Conservation (phyloP, 2,113 vertebrate genomes). For the Chaenogobius annularis region DNA sequence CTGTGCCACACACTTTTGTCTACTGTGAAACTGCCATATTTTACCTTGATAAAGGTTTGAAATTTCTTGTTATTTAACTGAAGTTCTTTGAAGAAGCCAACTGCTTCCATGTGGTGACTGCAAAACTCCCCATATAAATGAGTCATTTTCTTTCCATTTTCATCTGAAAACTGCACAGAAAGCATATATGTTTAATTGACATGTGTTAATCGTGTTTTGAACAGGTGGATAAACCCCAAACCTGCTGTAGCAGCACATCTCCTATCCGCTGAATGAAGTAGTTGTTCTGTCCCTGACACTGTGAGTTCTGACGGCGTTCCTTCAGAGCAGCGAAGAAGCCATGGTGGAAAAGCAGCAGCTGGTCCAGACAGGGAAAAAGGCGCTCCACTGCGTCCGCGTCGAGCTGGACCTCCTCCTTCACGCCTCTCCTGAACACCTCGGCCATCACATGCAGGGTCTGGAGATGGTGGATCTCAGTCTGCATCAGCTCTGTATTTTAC, state of each 20-base stretch:
- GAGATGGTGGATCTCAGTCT: constrained; percentile 94
- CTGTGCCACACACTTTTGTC: background rate
- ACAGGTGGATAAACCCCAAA: constrained; percentile 42
- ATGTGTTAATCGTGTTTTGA: no score
- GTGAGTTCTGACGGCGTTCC: constrained; percentile 83
- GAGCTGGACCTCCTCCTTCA: constrained; percentile 91
- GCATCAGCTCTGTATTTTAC: constrained; percentile 87
- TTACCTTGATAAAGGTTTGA: constrained; percentile 93
- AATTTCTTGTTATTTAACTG: constrained; percentile 94
- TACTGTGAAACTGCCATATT: background rate
- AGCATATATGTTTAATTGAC: background rate
- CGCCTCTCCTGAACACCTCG: constrained; percentile 91
- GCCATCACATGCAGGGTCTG: constrained; percentile 94
- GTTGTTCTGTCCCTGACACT: constrained; percentile 79
- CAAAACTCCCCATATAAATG: constrained; percentile 95
- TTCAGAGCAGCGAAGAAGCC: constrained; percentile 85
- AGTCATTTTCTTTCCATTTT: constrained; percentile 89
- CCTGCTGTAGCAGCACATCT: constrained; percentile 91
- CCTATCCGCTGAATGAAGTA: constrained; percentile 89
- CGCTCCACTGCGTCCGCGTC: constrained; percentile 85
- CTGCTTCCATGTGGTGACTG: constrained; percentile 91
- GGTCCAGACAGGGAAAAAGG: constrained; percentile 94
- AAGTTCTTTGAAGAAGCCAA: constrained; percentile 93
- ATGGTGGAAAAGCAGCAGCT: constrained; percentile 85
- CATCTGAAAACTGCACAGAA: constrained; percentile 86